A percentile compares a stretch with the other conserved stretches of the same genome.
Conservation (phyloP, 2,888 invertebrate species). For the Stenoptilia bipunctidactyla region DNA sequence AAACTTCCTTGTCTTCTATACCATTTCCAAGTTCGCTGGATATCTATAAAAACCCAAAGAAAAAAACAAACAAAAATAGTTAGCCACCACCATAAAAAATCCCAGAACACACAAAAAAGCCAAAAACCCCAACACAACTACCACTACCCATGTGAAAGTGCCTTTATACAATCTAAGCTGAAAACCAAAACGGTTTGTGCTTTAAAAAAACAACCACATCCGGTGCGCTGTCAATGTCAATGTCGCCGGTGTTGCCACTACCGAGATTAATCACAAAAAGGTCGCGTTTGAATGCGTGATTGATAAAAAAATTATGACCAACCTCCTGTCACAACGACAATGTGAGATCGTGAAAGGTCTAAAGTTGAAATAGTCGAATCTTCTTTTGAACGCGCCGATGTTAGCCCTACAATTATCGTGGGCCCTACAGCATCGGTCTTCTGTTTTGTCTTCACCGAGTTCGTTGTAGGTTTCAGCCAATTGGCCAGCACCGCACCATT, state of each 20-base stretch:
- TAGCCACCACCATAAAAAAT: too few relatives aligned
- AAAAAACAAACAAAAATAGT: constrained; percentile 19
- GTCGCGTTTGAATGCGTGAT: not conserved
- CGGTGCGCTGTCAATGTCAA: too few relatives aligned
- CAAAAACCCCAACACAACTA: too few relatives aligned
- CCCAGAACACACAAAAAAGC: too few relatives aligned
- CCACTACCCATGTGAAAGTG: too few relatives aligned
- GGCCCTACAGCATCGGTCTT: constrained; percentile 80
- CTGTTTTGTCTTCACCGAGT: constrained; percentile 60
- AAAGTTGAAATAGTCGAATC: constrained; percentile 76
- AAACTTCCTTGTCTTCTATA: too few relatives aligned
- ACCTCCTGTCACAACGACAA: constrained; percentile 85
- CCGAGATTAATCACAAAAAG: too few relatives aligned
- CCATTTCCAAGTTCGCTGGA: constrained; percentile 1
- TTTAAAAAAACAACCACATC: too few relatives aligned
- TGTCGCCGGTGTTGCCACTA: too few relatives aligned
- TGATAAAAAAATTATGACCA: constrained; percentile 34
- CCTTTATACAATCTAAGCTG: too few relatives aligned
- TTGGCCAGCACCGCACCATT: constrained; percentile 81
- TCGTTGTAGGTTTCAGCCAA: constrained; percentile 72
- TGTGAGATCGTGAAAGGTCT: constrained; percentile 80
- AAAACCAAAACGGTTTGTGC: too few relatives aligned
- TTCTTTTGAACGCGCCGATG: constrained; percentile 73
- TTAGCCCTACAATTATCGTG: constrained; percentile 79
- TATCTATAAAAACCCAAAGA: constrained; percentile 4